Percentiles rank a stretch among this genome's conserved stretches.
Evolutionary conservation across 1,140 invertebrate species (phyloP).

Genomic region (Musca vetustissima): DNA sequence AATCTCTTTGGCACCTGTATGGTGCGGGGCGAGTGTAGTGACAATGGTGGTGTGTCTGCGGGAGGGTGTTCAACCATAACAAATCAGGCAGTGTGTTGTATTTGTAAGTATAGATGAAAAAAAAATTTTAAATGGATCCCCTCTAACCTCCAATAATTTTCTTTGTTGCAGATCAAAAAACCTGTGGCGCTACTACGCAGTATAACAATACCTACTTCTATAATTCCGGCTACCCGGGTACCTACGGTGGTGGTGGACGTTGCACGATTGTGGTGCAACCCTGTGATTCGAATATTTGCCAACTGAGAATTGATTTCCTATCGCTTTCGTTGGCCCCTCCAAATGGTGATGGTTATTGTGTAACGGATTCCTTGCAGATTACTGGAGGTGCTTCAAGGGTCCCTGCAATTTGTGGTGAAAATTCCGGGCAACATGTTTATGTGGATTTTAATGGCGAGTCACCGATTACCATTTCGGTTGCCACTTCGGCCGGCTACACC

Average conservation of each 20-base stretch:
- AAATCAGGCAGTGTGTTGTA: conserved; percentile 72
- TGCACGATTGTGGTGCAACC: conserved; percentile 72
- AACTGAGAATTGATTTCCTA: conserved; percentile 77
- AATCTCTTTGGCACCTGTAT: conserved; percentile 74
- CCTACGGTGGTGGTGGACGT: conserved; percentile 64
- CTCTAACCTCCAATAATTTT: background rate
- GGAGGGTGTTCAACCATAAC: conserved; percentile 70
- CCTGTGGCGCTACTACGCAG: conserved; percentile 68
- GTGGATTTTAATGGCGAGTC: conserved; percentile 71
- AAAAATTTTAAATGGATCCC: background rate
- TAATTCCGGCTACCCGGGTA: conserved; percentile 70
- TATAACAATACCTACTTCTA: conserved; percentile 83
- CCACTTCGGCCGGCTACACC: conserved; percentile 62
- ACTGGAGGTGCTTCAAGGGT: conserved; percentile 68
- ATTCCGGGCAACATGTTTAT: conserved; percentile 79
- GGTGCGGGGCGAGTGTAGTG: conserved; percentile 71
- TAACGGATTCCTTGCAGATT: conserved; percentile 69
- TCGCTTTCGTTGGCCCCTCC: conserved; percentile 74
- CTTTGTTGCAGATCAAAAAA: conserved; percentile 65
- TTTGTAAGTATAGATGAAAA: conserved; percentile 64
- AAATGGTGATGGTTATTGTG: conserved; percentile 70
- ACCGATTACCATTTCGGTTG: conserved; percentile 69
- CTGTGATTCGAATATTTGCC: conserved; percentile 71
- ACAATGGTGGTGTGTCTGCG: conserved; percentile 67
- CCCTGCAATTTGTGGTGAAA: conserved; percentile 76